Conservation (phyloP, 1,140 invertebrate genomes). For the Scaptomyza pallida region DNA sequence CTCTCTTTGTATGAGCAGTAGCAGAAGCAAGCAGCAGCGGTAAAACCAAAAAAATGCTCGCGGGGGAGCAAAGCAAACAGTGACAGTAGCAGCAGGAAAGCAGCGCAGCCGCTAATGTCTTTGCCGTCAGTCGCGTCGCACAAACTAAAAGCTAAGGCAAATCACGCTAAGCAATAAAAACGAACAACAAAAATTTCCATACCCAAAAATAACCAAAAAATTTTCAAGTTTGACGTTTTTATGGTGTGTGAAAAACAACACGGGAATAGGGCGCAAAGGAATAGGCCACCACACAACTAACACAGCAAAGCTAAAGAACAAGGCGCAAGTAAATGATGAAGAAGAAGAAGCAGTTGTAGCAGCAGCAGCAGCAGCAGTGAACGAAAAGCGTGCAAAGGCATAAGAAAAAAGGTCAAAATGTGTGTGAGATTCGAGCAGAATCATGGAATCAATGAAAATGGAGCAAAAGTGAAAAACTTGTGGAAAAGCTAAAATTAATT, state of each 20-base stretch:
- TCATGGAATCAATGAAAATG: slow-evolving; percentile 66
- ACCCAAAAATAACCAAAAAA: slow-evolving; percentile 49
- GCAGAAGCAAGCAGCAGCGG: slow-evolving; percentile 30
- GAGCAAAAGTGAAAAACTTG: slow-evolving; percentile 74
- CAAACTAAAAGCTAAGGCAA: slow-evolving; percentile 65
- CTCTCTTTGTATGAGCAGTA: slow-evolving; percentile 40
- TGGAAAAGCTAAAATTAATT: slow-evolving; percentile 80
- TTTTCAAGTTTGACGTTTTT: slow-evolving; percentile 58
- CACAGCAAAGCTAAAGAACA: slow-evolving; percentile 46
- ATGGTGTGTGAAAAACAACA: slow-evolving; percentile 53
- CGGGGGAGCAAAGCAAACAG: slow-evolving; percentile 66
- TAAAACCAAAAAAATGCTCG: slow-evolving; percentile 53
- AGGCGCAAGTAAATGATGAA: slow-evolving; percentile 29
- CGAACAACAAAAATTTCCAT: slow-evolving; percentile 47
- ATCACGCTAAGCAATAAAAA: slow-evolving; percentile 38
- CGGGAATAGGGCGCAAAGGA: slow-evolving; percentile 39
- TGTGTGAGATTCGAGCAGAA: slow-evolving; percentile 31
- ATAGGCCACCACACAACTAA: slow-evolving; percentile 37
- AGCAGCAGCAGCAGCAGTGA: slow-evolving; percentile 19
- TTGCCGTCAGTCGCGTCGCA: slow-evolving; percentile 64
- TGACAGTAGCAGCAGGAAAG: slow-evolving; percentile 52
- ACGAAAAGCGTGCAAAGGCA: slow-evolving; percentile 45
- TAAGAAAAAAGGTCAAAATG: slow-evolving; percentile 58
- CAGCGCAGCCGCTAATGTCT: slow-evolving; percentile 78
- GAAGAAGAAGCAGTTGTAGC: slow-evolving; percentile 28